These are phyloP conservation scores for Digitonthophagus gazella DNA, from an alignment of 2,888 invertebrate genomes.

Conservation along the genomic window DNA sequence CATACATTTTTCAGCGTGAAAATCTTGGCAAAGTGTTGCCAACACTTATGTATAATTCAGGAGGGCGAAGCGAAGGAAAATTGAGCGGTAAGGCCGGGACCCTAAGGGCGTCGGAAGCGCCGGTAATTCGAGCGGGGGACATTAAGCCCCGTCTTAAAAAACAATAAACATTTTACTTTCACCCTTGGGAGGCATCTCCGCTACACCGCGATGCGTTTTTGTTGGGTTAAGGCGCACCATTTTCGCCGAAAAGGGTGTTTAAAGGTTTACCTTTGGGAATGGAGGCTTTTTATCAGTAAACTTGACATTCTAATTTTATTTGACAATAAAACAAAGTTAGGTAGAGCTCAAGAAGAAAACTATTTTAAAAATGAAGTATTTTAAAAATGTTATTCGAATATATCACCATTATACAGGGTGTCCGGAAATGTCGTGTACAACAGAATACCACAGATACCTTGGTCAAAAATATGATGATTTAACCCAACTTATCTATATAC, in stretches of 20 bases:
- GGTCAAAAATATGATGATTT: too few relatives aligned
- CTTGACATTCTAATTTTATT: background rate
- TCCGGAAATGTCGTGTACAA: too few relatives aligned
- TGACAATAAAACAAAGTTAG: background rate
- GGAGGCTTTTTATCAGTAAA: background rate
- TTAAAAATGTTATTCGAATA: too few relatives aligned
- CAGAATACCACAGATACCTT: too few relatives aligned
- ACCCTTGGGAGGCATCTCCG: slow-evolving; percentile 15
- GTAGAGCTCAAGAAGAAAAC: too few relatives aligned
- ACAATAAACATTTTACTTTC: slow-evolving; percentile 48
- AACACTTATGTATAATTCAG: slow-evolving; percentile 17
- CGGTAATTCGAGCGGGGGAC: slow-evolving; percentile 46
- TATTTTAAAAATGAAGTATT: too few relatives aligned
- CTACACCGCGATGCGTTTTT: slow-evolving; percentile 2
- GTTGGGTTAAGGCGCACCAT: background rate
- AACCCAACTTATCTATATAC: too few relatives aligned
- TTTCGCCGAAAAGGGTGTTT: slow-evolving; percentile 4
- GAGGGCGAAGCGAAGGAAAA: background rate
- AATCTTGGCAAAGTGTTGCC: slow-evolving; percentile 38
- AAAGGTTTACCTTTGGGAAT: background rate
- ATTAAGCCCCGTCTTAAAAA: slow-evolving; percentile 47
- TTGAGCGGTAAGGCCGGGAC: slow-evolving; percentile 32
- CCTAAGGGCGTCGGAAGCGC: slow-evolving; percentile 38
- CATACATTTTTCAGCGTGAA: slow-evolving; percentile 35
- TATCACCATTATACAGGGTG: too few relatives aligned